A percentile compares a stretch with the other conserved stretches of the same genome.
These are phyloP conservation scores for Nebria salina DNA, from an alignment of 2,888 invertebrate species.

Conservation along the genomic window DNA sequence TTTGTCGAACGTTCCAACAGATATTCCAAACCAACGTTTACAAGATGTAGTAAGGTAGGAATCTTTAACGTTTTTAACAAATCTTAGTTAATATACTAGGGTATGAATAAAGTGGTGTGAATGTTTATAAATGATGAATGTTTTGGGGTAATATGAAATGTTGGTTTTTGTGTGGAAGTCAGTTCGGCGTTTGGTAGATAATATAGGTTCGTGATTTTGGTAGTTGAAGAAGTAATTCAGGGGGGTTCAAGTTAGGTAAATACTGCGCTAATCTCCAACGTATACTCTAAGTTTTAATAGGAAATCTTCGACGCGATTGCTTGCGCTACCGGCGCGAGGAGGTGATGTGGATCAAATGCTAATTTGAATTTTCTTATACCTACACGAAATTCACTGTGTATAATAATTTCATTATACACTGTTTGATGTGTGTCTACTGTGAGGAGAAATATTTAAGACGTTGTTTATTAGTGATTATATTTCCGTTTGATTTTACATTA, in stretches of 20 bases:
- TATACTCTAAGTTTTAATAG: constrained; percentile 56
- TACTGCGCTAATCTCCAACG: constrained; percentile 53
- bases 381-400: neutral
- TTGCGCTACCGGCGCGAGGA: neutral
- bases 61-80: neutral
- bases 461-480: constrained; percentile 21
- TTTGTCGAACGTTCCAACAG: constrained; percentile 63
- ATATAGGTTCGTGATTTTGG: neutral
- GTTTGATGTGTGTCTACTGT: constrained; percentile 11
- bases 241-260: constrained; percentile 49
- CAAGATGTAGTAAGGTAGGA: constrained; percentile 69
- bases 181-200: too few relatives aligned
- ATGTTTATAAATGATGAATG: too few relatives aligned
- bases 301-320: constrained; percentile 45
- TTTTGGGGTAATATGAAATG: too few relatives aligned
- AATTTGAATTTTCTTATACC: constrained; percentile 26
- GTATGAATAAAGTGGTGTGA: too few relatives aligned
- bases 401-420: neutral
- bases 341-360: constrained; percentile 20
- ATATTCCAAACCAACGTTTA: constrained; percentile 61
- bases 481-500: constrained; percentile 13
- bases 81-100: too few relatives aligned
- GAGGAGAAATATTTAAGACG: neutral
- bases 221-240: constrained; percentile 17
- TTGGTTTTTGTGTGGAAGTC: too few relatives aligned